These are phyloP conservation scores for Poecilobothrus nobilitatus DNA, from an alignment of 2,888 invertebrate species.

Conservation along the genomic window DNA sequence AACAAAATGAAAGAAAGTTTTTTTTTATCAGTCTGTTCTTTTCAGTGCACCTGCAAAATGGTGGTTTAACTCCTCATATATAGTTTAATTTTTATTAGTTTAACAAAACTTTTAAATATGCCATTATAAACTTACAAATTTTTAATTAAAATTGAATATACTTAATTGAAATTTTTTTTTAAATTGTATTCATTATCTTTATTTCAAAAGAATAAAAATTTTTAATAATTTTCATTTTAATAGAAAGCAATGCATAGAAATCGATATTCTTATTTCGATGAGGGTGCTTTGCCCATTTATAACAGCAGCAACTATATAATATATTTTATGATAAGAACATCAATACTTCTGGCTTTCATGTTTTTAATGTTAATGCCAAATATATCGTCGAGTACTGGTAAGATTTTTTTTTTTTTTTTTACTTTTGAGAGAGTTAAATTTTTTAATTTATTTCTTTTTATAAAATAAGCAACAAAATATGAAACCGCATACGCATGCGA, in stretches of 20 bases:
- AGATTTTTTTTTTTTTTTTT: constrained; percentile 7
- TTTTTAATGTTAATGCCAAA: constrained; percentile 21
- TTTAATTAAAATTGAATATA: too few species aligned
- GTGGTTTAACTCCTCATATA: too few species aligned
- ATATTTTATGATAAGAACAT: constrained; percentile 16
- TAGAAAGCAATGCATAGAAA: constrained; percentile 24
- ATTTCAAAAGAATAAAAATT: too few species aligned
- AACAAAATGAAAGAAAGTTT: too few species aligned
- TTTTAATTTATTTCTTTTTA: not conserved
- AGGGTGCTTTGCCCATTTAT: constrained; percentile 23
- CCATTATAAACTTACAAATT: too few species aligned
- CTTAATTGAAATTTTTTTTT: too few species aligned
- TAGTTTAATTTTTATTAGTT: too few species aligned
- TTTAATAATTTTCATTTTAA: not conserved
- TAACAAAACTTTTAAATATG: too few species aligned
- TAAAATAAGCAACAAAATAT: constrained; percentile 63
- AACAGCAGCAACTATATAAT: constrained; percentile 16
- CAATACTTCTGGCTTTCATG: constrained; percentile 17
- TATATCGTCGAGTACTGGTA: constrained; percentile 21
- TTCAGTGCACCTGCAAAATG: too few species aligned
- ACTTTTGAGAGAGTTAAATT: not conserved
- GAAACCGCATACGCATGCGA: constrained; percentile 92
- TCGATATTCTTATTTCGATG: constrained; percentile 23
- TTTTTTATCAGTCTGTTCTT: too few species aligned
- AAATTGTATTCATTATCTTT: too few species aligned